phyloP scores from a whole-genome alignment of 2,113 vertebrate genomes.

The Pangasianodon hypophthalmus region DNA sequence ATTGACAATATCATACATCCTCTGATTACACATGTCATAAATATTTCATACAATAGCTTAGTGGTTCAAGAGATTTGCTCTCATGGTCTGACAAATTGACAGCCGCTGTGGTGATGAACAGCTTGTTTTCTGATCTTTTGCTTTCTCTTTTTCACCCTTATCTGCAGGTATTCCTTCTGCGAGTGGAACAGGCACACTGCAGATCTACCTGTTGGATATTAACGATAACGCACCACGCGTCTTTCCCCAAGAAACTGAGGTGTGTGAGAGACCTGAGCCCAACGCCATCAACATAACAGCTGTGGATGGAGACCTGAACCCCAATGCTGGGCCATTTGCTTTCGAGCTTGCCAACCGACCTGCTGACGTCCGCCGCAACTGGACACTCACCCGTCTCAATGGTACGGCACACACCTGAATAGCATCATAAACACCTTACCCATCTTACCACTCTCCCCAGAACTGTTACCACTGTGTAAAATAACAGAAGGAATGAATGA shows the following conservation, averaged over 20 bases:
- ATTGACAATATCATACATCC: conserved; percentile 19
- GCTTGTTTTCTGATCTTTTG: conserved; percentile 6
- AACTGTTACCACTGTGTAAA: neutral
- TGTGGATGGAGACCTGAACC: conserved; percentile 86
- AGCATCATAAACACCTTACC: no score
- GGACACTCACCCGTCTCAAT: conserved; percentile 88
- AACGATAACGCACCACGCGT: conserved; percentile 95
- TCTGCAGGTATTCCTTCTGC: conserved; percentile 85
- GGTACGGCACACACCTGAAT: conserved; percentile 68
- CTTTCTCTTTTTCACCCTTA: neutral
- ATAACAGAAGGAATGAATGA: neutral
- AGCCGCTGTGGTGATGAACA: neutral
- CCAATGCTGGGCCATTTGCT: conserved; percentile 90
- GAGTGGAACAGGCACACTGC: conserved; percentile 92
- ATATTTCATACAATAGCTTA: conserved; percentile 27
- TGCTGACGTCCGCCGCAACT: conserved; percentile 85
- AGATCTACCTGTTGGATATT: conserved; percentile 91
- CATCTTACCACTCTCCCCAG: neutral
- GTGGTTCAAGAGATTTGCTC: conserved; percentile 2
- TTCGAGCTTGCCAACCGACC: conserved; percentile 89
- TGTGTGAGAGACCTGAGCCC: conserved; percentile 88
- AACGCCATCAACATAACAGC: conserved; percentile 95
- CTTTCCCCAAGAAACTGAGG: conserved; percentile 89
- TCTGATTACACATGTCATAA: conserved; percentile 28
- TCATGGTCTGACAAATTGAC: neutral